Conservation (phyloP, 2,797 vertebrate genomes). For the Neoniphon sammara region DNA sequence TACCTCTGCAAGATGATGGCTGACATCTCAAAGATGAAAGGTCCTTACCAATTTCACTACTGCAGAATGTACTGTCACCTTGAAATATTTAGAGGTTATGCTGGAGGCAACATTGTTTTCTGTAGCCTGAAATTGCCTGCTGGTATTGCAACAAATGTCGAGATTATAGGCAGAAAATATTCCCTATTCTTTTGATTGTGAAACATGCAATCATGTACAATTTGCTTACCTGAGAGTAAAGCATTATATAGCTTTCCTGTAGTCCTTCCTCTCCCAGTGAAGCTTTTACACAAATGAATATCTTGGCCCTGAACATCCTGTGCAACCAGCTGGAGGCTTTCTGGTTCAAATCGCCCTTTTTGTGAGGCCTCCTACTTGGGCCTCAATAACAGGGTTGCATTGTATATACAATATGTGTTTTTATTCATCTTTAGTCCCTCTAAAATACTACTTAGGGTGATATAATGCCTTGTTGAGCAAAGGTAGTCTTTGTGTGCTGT, state of each 20-base stretch:
- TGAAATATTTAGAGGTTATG: slow-evolving; percentile 58
- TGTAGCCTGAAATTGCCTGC: slow-evolving; percentile 33
- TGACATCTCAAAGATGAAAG: slow-evolving; percentile 42
- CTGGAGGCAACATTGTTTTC: slow-evolving; percentile 35
- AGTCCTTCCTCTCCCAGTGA: slow-evolving; percentile 42
- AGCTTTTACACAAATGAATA: slow-evolving; percentile 63
- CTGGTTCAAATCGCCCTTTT: slow-evolving; percentile 57
- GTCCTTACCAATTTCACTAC: slow-evolving; percentile 30
- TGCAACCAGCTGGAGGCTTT: slow-evolving; percentile 63
- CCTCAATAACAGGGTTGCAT: slow-evolving; percentile 68
- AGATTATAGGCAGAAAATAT: slow-evolving; percentile 40
- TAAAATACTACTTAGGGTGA: slow-evolving; percentile 53
- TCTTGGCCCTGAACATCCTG: slow-evolving; percentile 51
- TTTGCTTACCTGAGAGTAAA: slow-evolving; percentile 58
- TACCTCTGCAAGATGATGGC: slow-evolving; percentile 12
- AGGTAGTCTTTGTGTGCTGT: slow-evolving; percentile 58
- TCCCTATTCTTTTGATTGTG: slow-evolving; percentile 50
- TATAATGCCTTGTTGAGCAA: slow-evolving; percentile 63
- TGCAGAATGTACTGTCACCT: slow-evolving; percentile 40
- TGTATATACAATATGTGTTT: slow-evolving; percentile 46
- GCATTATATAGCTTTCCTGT: slow-evolving; percentile 53
- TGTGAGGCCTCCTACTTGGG: slow-evolving; percentile 64
- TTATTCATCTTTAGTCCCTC: slow-evolving; percentile 56
- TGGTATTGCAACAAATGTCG: slow-evolving; percentile 48
- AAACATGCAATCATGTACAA: slow-evolving; percentile 65